Evolutionary conservation across 2,888 invertebrate genomes (phyloP).

Genomic region (Eupithecia tripunctaria): DNA sequence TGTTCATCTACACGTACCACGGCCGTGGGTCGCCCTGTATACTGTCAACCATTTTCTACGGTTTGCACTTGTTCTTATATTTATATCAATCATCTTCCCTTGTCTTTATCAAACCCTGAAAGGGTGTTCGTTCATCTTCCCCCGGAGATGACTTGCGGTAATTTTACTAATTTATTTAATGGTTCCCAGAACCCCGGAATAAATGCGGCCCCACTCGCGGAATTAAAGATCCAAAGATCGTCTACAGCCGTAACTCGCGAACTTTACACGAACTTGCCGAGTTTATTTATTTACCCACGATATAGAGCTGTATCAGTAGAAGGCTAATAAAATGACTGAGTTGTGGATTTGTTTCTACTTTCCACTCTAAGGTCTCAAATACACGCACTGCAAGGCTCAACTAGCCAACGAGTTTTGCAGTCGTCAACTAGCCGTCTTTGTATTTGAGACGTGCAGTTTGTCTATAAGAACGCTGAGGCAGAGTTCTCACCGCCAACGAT

Average conservation of each 20-base stretch:
- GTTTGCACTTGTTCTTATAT: not conserved
- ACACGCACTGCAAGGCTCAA: too few species aligned
- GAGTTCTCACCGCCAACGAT: too few species aligned
- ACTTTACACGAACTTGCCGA: constrained; percentile 23
- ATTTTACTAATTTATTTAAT: constrained; percentile 38
- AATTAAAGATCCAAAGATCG: constrained; percentile 25
- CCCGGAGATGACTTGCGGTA: constrained; percentile 31
- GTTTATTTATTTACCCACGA: constrained; percentile 26
- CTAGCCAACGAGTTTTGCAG: too few species aligned
- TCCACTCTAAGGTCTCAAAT: not conserved
- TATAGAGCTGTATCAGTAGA: not conserved
- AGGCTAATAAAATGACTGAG: constrained; percentile 1
- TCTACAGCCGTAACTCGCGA: constrained; percentile 24
- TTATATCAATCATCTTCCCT: constrained; percentile 9
- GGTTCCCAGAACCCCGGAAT: constrained; percentile 26
- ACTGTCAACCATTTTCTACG: not conserved
- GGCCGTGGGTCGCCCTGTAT: too few species aligned
- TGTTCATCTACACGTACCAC: too few species aligned
- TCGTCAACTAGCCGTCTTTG: too few species aligned
- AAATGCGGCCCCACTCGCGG: constrained; percentile 19
- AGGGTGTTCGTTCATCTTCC: constrained; percentile 2
- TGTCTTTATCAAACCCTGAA: constrained; percentile 5
- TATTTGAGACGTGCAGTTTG: too few species aligned
- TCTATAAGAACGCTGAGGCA: too few species aligned
- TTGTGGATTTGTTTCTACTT: constrained; percentile 1